Conservation (phyloP, 2,888 invertebrate genomes). For the Coelopa pilipes region DNA sequence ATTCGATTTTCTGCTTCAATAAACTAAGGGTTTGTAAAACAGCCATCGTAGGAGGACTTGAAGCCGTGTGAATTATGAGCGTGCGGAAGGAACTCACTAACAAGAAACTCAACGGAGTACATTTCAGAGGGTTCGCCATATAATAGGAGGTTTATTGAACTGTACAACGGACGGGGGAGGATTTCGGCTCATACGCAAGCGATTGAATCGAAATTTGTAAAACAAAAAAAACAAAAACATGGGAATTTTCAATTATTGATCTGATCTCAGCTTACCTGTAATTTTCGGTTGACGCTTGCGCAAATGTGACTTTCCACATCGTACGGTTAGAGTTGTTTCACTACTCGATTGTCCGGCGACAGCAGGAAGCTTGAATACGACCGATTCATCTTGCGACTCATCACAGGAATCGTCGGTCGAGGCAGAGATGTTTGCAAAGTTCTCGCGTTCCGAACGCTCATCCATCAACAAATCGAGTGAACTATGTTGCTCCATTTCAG, state of each 20-base stretch:
- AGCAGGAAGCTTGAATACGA: conserved; percentile 53
- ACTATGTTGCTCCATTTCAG: conserved; percentile 41
- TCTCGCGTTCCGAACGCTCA: conserved; percentile 63
- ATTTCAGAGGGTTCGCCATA: too few relatives aligned
- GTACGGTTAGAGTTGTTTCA: conserved; percentile 41
- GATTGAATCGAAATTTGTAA: too few relatives aligned
- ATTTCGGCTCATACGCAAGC: too few relatives aligned
- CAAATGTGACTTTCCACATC: conserved; percentile 44
- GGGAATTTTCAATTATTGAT: neutral
- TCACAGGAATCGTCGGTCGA: conserved; percentile 60
- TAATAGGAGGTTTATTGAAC: too few relatives aligned
- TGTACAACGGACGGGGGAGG: too few relatives aligned
- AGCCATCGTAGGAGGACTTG: neutral
- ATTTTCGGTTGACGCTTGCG: conserved; percentile 65
- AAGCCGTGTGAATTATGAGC: conserved; percentile 8
- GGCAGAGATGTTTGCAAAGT: conserved; percentile 47
- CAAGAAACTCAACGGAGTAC: too few relatives aligned
- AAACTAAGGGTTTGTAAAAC: neutral
- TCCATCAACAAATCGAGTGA: conserved; percentile 58
- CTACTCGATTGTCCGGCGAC: conserved; percentile 16
- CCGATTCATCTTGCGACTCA: conserved; percentile 62
- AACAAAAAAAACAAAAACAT: too few relatives aligned
- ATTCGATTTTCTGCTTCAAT: conserved; percentile 41
- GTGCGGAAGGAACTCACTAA: neutral
- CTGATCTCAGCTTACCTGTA: conserved; percentile 59